Percentiles rank a stretch among this genome's conserved stretches.
Conservation (phyloP, 2,888 invertebrate species). For the Oligia latruncula region DNA sequence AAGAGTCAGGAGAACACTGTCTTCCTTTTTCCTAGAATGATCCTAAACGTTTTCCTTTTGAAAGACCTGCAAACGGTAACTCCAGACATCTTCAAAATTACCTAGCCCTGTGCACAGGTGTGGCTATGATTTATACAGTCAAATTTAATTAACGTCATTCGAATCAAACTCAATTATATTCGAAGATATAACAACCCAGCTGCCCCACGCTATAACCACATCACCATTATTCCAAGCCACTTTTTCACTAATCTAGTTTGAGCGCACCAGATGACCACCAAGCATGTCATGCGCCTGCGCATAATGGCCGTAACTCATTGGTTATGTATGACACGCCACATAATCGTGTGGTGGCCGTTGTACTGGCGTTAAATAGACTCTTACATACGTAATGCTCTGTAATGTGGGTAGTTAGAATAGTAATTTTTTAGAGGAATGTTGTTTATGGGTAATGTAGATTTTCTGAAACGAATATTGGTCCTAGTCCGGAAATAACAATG, state of each 20-base stretch:
- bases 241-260: conserved; percentile 38
- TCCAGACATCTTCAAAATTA: not conserved
- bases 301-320: conserved; percentile 45
- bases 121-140: not conserved
- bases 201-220: conserved; percentile 6
- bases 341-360: conserved; percentile 36
- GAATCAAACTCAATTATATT: not conserved
- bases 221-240: not conserved
- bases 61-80: not conserved
- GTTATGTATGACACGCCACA: conserved; percentile 53
- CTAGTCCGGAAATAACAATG: not conserved
- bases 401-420: conserved; percentile 27
- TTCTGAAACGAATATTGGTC: not conserved
- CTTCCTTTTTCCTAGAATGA: not conserved
- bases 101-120: not conserved
- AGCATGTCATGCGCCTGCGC: conserved; percentile 42
- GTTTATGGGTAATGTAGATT: not conserved
- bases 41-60: not conserved
- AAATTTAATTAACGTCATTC: not conserved
- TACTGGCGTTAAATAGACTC: conserved; percentile 25
- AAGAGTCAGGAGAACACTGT: not conserved
- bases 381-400: conserved; percentile 27
- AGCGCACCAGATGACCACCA: conserved; percentile 21
- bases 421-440: conserved; percentile 12
- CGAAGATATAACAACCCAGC: not conserved